These are phyloP conservation scores for silkworm (Bombyx mori) DNA, from an alignment of 1,140 invertebrate species.

Conservation along the genomic window ASM3026992v2 NC_085111.1:13682501-13683000, in stretches of 20 bases:
- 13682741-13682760: neutral
- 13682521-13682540: slow-evolving; percentile 82
- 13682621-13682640: slow-evolving; percentile 70
- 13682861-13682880: too few relatives aligned
- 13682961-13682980: too few relatives aligned
- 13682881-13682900: too few relatives aligned
- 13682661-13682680: neutral
- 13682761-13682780: too few relatives aligned
- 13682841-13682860: too few relatives aligned
- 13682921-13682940: too few relatives aligned
- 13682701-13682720: neutral
- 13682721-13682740: neutral
- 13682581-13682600: slow-evolving; percentile 81
- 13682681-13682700: neutral
- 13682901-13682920: too few relatives aligned
- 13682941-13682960: too few relatives aligned
- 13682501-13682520: slow-evolving; percentile 82
- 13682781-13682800: too few relatives aligned
- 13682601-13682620: slow-evolving; percentile 79
- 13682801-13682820: too few relatives aligned
- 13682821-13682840: too few relatives aligned
- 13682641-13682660: slow-evolving; percentile 65
- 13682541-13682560: slow-evolving; percentile 78
- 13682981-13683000: too few relatives aligned
- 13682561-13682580: slow-evolving; percentile 81